Evolutionary conservation across 2,888 invertebrate genomes (phyloP).

Genomic region (Helicoverpa assulta): DNA sequence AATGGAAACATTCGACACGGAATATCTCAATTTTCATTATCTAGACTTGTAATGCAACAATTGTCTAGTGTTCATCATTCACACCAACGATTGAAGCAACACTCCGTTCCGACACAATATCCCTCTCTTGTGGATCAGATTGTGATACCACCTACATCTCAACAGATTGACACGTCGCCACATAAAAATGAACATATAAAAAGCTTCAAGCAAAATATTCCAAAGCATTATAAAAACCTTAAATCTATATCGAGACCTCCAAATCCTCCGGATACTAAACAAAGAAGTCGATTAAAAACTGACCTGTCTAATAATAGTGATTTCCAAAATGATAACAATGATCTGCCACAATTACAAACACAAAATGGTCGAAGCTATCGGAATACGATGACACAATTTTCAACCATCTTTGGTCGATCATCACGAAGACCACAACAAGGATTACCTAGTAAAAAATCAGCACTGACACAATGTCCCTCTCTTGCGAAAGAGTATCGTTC

Average conservation of each 20-base stretch:
- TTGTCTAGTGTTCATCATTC: not conserved
- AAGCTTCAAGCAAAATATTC: not conserved
- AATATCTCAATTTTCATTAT: not conserved
- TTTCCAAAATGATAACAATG: not conserved
- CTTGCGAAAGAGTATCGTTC: not conserved
- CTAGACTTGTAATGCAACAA: not conserved
- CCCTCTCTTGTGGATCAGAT: not conserved
- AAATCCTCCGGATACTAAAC: not conserved
- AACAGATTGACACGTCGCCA: not conserved
- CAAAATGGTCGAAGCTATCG: not conserved
- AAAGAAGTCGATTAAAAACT: not conserved
- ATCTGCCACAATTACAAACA: not conserved
- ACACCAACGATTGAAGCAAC: not conserved
- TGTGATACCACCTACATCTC: not conserved
- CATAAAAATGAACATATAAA: not conserved
- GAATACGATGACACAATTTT: not conserved
- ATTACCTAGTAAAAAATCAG: not conserved
- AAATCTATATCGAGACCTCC: not conserved
- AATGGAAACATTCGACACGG: not conserved
- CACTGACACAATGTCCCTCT: slow-evolving; percentile 17
- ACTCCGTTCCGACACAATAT: not conserved
- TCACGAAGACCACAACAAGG: not conserved
- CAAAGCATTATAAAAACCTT: not conserved
- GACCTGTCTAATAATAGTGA: not conserved
- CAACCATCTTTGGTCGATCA: not conserved